Percentiles rank a stretch among this genome's conserved stretches.
Evolutionary conservation across 2,797 vertebrate genomes (phyloP).

Genomic region (Phrynocephalus vlangalii): DNA sequence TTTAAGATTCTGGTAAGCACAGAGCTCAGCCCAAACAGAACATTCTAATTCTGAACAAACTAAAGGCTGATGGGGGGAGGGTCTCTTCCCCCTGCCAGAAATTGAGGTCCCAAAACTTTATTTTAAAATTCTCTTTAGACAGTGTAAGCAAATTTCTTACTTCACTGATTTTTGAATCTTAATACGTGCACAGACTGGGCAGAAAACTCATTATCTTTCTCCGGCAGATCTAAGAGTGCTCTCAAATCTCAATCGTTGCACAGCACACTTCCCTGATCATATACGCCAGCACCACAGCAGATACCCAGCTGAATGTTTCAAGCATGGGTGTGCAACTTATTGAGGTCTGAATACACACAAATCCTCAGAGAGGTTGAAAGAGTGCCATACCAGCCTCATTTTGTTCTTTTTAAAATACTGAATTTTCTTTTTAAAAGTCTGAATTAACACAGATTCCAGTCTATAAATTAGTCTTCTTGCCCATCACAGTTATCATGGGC

Average conservation of each 20-base stretch:
- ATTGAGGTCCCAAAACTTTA: background rate
- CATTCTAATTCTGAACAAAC: background rate
- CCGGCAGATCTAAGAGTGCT: background rate
- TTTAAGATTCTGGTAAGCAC: background rate
- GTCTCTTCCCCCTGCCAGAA: background rate
- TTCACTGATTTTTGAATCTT: conserved; percentile 3
- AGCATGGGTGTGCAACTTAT: background rate
- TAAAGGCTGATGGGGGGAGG: too few species aligned
- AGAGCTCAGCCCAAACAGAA: background rate
- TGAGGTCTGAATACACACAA: too few species aligned
- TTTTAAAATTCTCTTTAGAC: background rate
- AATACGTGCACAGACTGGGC: background rate
- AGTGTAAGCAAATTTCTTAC: background rate
- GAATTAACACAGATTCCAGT: background rate
- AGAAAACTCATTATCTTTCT: conserved; percentile 10
- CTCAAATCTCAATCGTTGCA: background rate
- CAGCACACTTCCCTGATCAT: background rate
- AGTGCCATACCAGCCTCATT: too few species aligned
- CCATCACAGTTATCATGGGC: background rate
- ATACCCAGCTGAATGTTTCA: background rate
- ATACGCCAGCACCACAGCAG: background rate
- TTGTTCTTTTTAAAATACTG: too few species aligned
- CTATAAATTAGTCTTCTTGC: background rate
- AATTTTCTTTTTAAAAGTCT: background rate
- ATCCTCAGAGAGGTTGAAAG: too few species aligned